phyloP scores from a whole-genome alignment of 1,140 invertebrate genomes.

The Leptinotarsa undecemlineata region DNA sequence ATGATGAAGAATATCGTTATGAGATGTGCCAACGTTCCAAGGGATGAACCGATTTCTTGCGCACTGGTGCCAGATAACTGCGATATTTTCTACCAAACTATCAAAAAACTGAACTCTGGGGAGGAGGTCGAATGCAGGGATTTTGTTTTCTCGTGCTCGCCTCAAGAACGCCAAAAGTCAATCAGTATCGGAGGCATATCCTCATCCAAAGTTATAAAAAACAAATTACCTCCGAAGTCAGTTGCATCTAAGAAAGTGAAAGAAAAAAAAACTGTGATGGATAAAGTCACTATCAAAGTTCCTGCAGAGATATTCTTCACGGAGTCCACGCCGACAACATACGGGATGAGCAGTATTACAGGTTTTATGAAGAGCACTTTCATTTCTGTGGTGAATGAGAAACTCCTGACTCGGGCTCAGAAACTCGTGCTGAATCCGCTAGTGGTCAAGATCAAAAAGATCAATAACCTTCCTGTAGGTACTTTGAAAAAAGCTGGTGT shows the following conservation, averaged over 20 bases:
- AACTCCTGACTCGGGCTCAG: constrained; percentile 35
- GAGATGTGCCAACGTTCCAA: constrained; percentile 14
- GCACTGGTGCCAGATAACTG: background rate
- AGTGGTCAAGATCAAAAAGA: constrained; percentile 39
- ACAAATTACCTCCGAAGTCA: background rate
- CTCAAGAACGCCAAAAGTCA: background rate
- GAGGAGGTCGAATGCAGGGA: background rate
- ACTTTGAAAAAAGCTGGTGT: constrained; percentile 17
- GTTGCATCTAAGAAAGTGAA: background rate
- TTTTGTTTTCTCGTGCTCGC: constrained; percentile 3
- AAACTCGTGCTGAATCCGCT: constrained; percentile 40
- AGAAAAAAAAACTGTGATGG: background rate
- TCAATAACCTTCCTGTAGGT: constrained; percentile 36
- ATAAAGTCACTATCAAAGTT: constrained; percentile 25
- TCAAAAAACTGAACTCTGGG: constrained; percentile 10
- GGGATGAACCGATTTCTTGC: constrained; percentile 13
- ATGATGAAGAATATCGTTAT: constrained; percentile 14
- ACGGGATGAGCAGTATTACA: constrained; percentile 20
- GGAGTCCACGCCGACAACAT: constrained; percentile 32
- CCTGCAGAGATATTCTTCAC: constrained; percentile 44
- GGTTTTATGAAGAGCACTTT: constrained; percentile 21
- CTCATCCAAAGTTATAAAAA: background rate
- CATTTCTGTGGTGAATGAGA: constrained; percentile 29
- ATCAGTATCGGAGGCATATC: background rate
- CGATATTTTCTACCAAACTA: background rate